phyloP scores from a whole-genome alignment of 2,113 vertebrate genomes.

The Pteronura brasiliensis region DNA sequence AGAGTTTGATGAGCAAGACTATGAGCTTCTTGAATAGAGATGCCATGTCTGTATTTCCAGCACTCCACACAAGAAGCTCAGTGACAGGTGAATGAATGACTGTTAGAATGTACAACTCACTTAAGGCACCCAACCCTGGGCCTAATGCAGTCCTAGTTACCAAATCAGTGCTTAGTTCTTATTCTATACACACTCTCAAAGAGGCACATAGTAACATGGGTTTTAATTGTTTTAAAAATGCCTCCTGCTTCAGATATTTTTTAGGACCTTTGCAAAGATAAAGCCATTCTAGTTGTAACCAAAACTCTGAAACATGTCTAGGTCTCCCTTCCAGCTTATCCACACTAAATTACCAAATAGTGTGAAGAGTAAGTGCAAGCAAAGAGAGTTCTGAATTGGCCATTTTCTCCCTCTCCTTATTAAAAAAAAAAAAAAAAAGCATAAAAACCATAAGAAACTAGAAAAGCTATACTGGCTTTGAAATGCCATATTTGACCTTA shows the following conservation, averaged over 20 bases:
- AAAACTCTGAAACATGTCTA: not conserved
- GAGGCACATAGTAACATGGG: not conserved
- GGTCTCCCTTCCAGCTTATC: not conserved
- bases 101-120: not conserved
- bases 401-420: not conserved
- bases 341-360: not conserved
- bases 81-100: not conserved
- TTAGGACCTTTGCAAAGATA: not conserved
- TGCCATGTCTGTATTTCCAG: not conserved
- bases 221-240: conserved; percentile 27
- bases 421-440: not conserved
- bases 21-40: not conserved
- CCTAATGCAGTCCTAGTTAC: not conserved
- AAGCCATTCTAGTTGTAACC: not conserved
- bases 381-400: not conserved
- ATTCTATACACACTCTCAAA: not conserved
- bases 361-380: not conserved
- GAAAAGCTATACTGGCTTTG: not conserved
- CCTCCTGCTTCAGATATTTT: not conserved
- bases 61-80: not conserved
- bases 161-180: not conserved
- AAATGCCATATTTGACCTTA: conserved; percentile 46
- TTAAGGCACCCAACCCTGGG: not conserved
- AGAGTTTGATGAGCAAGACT: not conserved
- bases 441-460: not conserved